Conservation (phyloP, 2,113 vertebrate species). For the Dromaius novaehollandiae region DNA sequence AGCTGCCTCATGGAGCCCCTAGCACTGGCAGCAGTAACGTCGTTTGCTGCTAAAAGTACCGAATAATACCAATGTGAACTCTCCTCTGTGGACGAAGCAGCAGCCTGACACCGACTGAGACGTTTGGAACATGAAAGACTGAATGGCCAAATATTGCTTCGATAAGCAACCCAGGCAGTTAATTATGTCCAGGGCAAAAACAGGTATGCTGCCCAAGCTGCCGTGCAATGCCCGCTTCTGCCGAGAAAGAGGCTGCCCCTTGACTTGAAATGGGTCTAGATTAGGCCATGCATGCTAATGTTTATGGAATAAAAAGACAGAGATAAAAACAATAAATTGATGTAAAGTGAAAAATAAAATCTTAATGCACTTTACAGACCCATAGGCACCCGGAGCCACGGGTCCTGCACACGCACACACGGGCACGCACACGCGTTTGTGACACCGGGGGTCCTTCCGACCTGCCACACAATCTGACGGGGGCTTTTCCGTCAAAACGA, state of each 20-base stretch:
- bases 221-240: accelerated
- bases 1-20: not conserved
- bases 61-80: not conserved
- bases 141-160: not conserved
- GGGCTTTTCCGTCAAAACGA: constrained; percentile 43
- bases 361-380: not conserved
- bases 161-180: not conserved
- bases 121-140: not conserved
- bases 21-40: not conserved
- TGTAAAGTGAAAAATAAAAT: not conserved
- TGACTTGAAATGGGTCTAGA: not conserved
- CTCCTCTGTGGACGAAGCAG: no score
- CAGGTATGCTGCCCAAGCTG: not conserved
- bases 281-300: not conserved
- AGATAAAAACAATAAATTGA: not conserved
- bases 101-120: not conserved
- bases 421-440: not conserved
- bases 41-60: not conserved
- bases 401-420: not conserved
- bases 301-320: constrained; percentile 9
- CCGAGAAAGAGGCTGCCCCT: not conserved
- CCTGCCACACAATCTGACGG: not conserved
- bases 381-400: not conserved
- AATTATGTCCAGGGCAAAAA: not conserved
- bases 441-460: not conserved